A percentile compares a stretch with the other conserved stretches of the same genome.
Evolutionary conservation across 2,113 vertebrate species (phyloP).

Genomic region (Eulemur macaco): DNA sequence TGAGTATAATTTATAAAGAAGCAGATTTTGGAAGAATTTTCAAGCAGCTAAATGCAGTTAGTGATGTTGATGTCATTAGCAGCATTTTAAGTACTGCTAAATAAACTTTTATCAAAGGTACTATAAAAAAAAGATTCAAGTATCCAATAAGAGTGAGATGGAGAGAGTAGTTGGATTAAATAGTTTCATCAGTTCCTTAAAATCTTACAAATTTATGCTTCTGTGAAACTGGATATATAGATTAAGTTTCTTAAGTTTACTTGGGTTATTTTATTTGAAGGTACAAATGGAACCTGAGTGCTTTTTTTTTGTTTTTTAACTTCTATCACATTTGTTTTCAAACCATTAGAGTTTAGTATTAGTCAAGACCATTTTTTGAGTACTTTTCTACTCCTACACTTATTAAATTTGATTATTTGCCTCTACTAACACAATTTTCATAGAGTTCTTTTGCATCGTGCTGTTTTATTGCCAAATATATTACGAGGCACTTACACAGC

Average conservation of each 20-base stretch:
- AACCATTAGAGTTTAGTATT: neutral
- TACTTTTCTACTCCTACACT: neutral
- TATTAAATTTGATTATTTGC: constrained; percentile 19
- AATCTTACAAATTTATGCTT: neutral
- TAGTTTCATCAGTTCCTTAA: neutral
- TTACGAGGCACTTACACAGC: constrained; percentile 36
- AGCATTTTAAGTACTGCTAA: neutral
- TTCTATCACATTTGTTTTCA: constrained; percentile 15
- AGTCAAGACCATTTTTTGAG: neutral
- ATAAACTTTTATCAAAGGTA: neutral
- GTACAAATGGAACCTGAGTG: neutral
- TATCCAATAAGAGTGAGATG: neutral
- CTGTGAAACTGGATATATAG: neutral
- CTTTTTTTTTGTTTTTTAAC: neutral
- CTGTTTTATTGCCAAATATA: constrained; percentile 36
- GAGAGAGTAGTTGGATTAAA: neutral
- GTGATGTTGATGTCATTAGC: neutral
- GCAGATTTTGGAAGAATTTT: neutral
- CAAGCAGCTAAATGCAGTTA: neutral
- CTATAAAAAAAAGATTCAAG: neutral
- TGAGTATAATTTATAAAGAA: neutral
- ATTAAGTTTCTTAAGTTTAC: neutral
- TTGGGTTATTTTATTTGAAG: neutral
- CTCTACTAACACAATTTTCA: constrained; percentile 16
- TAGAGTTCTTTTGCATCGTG: neutral